Base-by-base conservation (phyloP, 2,113 vertebrate genomes). In the Odontophorus gujanensis region DNA sequence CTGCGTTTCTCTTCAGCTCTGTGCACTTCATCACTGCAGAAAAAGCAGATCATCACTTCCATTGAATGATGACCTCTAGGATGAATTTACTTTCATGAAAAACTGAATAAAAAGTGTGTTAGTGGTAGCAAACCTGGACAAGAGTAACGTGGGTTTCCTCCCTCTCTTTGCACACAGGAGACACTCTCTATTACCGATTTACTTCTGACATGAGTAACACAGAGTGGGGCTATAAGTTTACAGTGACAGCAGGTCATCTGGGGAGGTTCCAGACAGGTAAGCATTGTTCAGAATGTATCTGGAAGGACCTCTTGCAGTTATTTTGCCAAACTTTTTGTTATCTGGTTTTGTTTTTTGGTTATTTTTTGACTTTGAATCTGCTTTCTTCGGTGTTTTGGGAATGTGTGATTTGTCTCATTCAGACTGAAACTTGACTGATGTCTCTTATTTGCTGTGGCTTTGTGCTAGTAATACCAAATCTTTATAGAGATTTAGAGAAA, bases 161-260 rank as follows among this genome's bases (percentile, higher is more conserved):
- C 55, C 69, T 76, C 65, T 55, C 58, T 73, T 62, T 24, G 89
- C 50, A 90, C 85, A 1, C 87, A 99, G 99, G 99, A 85, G 99
- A 99, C 65, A 99, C 99, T 0, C 97, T 99, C 21, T 98, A 99
- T 96, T 99, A 99, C 96, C 97, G 98, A 42, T 99, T 99, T 47
- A 98, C 98, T 93, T 99, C 99, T 4, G 99, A 99, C 97, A 99
- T 99, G 98, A 99, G 99, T 96, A 99, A 99, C 97, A 99, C 99
- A 0, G 99, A 99, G 95, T 99, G 99, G 99, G 99, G 99, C 69
- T 99, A 99, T 85, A 99, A 98, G 96, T 99, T 99, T 94, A 99
- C 99, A 6, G 98, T 99, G 53, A 99, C 99, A 1, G 99, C 99
- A 8, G 99, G 99, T 42, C 99, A 99, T 93, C 98, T 99, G 66